A percentile compares a stretch with the other conserved stretches of the same genome.
These are phyloP conservation scores for Macrotus californicus DNA, from an alignment of 2,113 vertebrate genomes.

Conservation along the genomic window DNA sequence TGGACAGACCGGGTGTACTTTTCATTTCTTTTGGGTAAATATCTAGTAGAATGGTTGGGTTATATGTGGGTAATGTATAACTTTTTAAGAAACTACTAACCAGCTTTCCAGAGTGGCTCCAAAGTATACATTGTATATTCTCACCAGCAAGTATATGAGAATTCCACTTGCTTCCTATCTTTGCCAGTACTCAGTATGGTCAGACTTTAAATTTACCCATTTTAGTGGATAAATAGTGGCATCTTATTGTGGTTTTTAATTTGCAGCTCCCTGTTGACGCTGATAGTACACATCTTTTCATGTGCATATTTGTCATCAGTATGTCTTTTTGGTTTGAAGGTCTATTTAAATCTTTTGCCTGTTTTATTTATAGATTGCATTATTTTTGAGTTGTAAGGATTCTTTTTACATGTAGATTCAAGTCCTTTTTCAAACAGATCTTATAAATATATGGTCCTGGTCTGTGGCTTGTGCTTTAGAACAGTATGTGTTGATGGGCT, in stretches of 20 bases:
- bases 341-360: not conserved
- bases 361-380: not conserved
- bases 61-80: not conserved
- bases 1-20: too few relatives aligned
- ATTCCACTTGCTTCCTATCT: not conserved
- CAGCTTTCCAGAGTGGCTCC: not conserved
- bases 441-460: not conserved
- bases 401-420: not conserved
- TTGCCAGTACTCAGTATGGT: not conserved
- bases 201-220: not conserved
- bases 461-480: not conserved
- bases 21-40: too few relatives aligned
- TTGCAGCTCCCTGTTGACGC: not conserved
- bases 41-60: not conserved
- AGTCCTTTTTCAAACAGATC: not conserved
- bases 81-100: not conserved
- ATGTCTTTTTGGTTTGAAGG: not conserved
- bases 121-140: not conserved
- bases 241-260: not conserved
- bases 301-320: not conserved
- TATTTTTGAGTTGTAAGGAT: not conserved
- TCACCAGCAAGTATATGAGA: not conserved
- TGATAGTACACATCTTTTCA: not conserved
- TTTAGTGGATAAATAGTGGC: not conserved
- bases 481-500: not conserved